These are phyloP conservation scores for Atrina japonica DNA, from an alignment of 2,888 invertebrate genomes.

Conservation along the genomic window DNA sequence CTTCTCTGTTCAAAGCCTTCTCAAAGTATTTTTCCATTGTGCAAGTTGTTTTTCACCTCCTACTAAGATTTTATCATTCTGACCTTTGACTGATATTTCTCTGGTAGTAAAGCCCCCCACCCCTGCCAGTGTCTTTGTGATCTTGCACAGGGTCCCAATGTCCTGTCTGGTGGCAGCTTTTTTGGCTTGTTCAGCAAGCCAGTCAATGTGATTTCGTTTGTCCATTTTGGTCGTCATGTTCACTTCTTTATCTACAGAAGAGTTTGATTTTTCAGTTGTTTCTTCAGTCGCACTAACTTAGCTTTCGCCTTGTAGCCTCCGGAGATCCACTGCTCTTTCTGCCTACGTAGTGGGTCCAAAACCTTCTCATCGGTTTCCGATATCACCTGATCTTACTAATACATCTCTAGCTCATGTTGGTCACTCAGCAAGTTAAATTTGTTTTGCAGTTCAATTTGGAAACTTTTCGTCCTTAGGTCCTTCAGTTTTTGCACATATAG, in stretches of 20 bases:
- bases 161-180: slow-evolving; percentile 26
- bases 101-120: too few species aligned
- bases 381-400: slow-evolving; percentile 10
- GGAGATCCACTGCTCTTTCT: neutral
- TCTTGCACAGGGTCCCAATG: slow-evolving; percentile 16
- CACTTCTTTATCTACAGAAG: too few species aligned
- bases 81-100: too few species aligned
- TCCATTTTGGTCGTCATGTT: slow-evolving; percentile 21
- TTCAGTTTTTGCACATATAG: too few species aligned
- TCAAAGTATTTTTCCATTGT: slow-evolving; percentile 13
- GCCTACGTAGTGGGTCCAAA: too few species aligned
- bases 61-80: neutral
- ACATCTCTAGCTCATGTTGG: neutral
- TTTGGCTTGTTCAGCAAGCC: slow-evolving; percentile 22
- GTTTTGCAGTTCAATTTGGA: slow-evolving; percentile 6
- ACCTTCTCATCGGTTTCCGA: neutral
- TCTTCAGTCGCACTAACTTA: too few species aligned
- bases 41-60: neutral
- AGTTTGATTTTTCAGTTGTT: too few species aligned
- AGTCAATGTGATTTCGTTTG: slow-evolving; percentile 10
- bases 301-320: neutral
- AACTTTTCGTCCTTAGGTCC: too few species aligned
- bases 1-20: slow-evolving; percentile 13
- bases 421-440: slow-evolving; percentile 6
- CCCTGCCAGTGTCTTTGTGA: slow-evolving; percentile 2